Percentiles rank a stretch among this genome's conserved stretches.
Evolutionary conservation across 2,113 vertebrate genomes (phyloP).

Genomic region (Amazona guildingii): DNA sequence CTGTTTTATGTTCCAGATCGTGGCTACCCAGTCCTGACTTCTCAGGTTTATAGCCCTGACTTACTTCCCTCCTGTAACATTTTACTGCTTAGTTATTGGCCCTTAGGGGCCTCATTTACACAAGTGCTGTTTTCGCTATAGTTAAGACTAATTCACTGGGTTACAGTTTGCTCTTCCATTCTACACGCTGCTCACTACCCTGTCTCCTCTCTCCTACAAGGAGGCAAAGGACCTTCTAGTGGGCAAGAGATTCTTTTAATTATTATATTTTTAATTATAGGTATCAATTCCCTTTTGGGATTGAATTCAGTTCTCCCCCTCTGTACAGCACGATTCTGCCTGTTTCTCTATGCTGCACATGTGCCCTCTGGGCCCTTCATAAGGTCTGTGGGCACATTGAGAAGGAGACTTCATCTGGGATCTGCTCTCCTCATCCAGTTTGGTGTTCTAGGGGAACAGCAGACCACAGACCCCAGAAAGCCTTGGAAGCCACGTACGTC

Average conservation of each 20-base stretch:
- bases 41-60: conserved; percentile 58
- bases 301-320: background rate
- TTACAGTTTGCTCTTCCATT: conserved; percentile 28
- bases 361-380: background rate
- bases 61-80: conserved; percentile 63
- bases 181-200: background rate
- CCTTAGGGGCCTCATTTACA: conserved; percentile 66
- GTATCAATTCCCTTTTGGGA: background rate
- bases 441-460: background rate
- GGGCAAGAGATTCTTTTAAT: background rate
- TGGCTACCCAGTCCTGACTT: conserved; percentile 42
- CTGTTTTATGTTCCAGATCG: conserved; percentile 46
- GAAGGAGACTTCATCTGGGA: background rate
- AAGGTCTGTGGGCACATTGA: background rate
- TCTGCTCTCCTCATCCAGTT: background rate
- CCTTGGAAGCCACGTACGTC: background rate
- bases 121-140: conserved; percentile 61
- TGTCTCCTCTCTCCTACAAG: background rate
- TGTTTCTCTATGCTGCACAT: background rate
- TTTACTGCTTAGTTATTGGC: conserved; percentile 61
- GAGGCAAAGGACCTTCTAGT: background rate
- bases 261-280: background rate
- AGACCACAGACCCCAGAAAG: background rate
- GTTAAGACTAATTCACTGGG: conserved; percentile 68
- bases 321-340: background rate